These are phyloP conservation scores for Apamea epomidion DNA, from an alignment of 2,888 invertebrate genomes.

Conservation along the genomic window DNA sequence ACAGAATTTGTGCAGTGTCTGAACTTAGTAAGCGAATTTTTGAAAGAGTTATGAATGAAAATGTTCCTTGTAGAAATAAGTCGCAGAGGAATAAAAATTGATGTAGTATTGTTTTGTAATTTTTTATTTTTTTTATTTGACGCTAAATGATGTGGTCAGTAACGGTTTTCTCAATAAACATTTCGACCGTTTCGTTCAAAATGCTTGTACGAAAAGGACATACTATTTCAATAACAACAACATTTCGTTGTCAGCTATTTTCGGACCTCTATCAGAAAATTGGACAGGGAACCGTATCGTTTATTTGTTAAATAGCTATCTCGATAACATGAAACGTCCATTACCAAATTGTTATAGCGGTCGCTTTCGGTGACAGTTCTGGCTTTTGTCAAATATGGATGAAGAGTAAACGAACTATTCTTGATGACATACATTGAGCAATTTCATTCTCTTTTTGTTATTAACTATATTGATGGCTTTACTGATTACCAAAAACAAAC, in stretches of 20 bases:
- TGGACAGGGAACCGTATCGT: constrained; percentile 4
- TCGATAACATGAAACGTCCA: constrained; percentile 38
- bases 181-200: background rate
- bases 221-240: background rate
- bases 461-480: background rate
- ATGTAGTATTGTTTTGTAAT: too few species aligned
- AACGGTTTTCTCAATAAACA: background rate
- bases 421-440: background rate
- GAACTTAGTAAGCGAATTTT: background rate
- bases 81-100: background rate
- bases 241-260: constrained; percentile 13
- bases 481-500: background rate
- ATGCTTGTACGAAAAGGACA: background rate
- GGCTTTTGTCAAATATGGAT: constrained; percentile 17
- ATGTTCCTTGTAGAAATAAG: background rate
- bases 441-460: background rate
- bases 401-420: background rate
- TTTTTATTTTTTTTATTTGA: too few species aligned
- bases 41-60: background rate
- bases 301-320: constrained; percentile 23
- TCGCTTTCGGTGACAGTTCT: constrained; percentile 17
- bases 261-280: background rate
- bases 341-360: constrained; percentile 32
- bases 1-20: background rate
- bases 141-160: background rate